Base-by-base conservation (phyloP, 2,888 invertebrate species). In the Byasa hedistus region DNA sequence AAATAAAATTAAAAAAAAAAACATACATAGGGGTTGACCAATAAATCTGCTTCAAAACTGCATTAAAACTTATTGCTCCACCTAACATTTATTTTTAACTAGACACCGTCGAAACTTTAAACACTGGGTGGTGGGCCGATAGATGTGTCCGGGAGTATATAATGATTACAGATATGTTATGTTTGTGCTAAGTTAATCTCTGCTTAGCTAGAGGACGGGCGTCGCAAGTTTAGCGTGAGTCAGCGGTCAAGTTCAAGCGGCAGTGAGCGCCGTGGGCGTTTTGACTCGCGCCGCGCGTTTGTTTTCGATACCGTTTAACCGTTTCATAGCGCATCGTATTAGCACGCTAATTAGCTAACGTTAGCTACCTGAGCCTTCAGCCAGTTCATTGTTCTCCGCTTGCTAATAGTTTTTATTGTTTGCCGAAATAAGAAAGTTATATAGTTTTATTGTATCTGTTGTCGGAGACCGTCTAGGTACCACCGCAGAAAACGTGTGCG, bases 201-300 rank as follows among this genome's bases (percentile, higher is more conserved):
- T 21, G 51, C 21, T 51, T 51, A 51, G 7, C n/a, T n/a, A 10
- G 1, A n/a, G 52, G n/a, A n/a, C 48, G 19, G 48, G 12, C 3
- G 52, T 54, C 12, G 22, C 52, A 22, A 54, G 52, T 24, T 23
- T n/a, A 23, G 54, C 55, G 8, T 55, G 65, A 65, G 32, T 65
- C 62, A 66, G 27, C 55, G 58, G 66, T 62, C 66, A 66, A 66
- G 66, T 66, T 66, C 66, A 66, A 62, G 39, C 27, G 19, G 24
- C 22, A 23, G 56, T 17, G 44, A n/a, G 22, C 44, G n/a, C 17
- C 57, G 55, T 62, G 48, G 62, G 58, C 58, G 66, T 57, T 51
- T 19, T 44, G 44, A 23, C 15, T 22, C 3, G 61, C 48, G 59
- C 48, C 23, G 36, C 44, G 24, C n/a, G 36, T 57, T 57, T 56